Base-by-base conservation (phyloP, 1,140 invertebrate genomes). In the Pseudomyrmex cubaensis region DNA sequence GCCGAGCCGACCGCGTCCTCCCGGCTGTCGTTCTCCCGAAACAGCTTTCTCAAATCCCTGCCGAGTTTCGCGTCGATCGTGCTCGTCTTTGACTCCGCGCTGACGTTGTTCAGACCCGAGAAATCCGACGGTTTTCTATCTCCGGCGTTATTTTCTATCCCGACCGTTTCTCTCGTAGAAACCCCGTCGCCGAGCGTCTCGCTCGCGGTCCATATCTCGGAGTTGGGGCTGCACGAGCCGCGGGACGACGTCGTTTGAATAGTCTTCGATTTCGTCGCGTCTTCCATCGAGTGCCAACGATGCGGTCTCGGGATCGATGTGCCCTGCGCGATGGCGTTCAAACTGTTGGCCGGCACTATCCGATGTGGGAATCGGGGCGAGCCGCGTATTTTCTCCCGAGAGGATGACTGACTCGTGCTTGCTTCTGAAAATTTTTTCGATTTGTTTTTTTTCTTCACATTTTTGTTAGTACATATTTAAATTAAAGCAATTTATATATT, bases 361-460 rank as follows among this genome's bases (percentile, higher is more conserved):
- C 96, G 95, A 90, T 97, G 96, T 1, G 96, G 96, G 90, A 97
- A 97, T 50, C 96, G 94, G 0, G 96, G 96, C 0, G 96, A 97
- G 1, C 96, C 96, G 0, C 92, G 92, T 44, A 92, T 92, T 44
- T 90, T 93, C 56, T 94, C 93, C 10, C 90, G 89, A n/a, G 93
- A 93, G 1, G 92, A 93, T 12, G 87, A 87, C 35, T 93, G 90
- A 72, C 90, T 93, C 3, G 84, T 66, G 48, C 88, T 92, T 7
- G 78, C 70, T 74, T 89, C 91, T 91, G 67, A 5, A 85, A 89
- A 52, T 44, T 70, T 73, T 78, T 56, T 67, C n/a, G 0, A 3
- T 22, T 46, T 56, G 48, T 35, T 70, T 64, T 9, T 8, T 7
- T 17, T 67, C 2, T 44, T 75, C 62, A 64, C 20, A 4, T 44